A percentile compares a stretch with the other conserved stretches of the same genome.
Conservation (phyloP, 2,888 invertebrate species). For the Sarcophaga subvicina region DNA sequence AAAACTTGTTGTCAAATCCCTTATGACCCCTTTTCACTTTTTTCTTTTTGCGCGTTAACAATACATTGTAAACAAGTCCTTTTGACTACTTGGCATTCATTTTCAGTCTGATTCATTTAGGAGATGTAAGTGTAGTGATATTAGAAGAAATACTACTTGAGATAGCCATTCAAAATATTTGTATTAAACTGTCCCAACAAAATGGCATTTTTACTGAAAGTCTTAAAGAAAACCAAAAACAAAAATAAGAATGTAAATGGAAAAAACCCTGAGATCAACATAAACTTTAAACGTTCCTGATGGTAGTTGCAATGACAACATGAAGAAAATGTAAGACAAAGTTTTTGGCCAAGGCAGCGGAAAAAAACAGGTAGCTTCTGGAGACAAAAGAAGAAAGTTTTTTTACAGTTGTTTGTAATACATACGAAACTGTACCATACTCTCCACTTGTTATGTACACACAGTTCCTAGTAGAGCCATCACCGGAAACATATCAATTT, state of each 20-base stretch:
- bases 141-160: not conserved
- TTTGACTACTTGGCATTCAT: not conserved
- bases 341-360: not conserved
- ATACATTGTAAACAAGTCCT: too few species aligned
- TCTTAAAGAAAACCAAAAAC: not conserved
- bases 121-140: not conserved
- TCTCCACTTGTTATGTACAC: not conserved
- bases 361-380: not conserved
- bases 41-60: too few species aligned
- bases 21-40: not conserved
- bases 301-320: not conserved
- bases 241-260: not conserved
- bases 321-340: not conserved
- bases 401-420: not conserved
- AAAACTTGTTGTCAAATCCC: not conserved
- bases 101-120: not conserved
- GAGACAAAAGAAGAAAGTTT: not conserved
- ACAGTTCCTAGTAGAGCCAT: slow-evolving; percentile 1
- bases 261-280: not conserved
- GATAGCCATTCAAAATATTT: not conserved
- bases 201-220: slow-evolving; percentile 33
- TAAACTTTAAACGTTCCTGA: not conserved
- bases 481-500: slow-evolving; percentile 54
- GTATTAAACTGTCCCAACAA: slow-evolving; percentile 13
- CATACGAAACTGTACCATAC: not conserved